Evolutionary conservation across 2,888 invertebrate species (phyloP).

Genomic region (Tipula vernalis): DNA sequence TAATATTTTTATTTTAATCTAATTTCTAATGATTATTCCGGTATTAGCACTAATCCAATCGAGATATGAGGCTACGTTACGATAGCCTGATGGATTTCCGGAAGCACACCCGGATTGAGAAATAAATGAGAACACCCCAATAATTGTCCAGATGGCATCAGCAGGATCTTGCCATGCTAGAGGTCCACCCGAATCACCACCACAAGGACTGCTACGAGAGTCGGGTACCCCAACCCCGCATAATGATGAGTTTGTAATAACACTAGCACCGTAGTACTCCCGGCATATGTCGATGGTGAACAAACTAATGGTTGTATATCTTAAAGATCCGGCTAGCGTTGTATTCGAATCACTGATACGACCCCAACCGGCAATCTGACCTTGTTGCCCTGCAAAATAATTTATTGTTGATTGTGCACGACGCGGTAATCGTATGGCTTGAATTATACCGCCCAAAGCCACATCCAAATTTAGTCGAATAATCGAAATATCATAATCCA

Average conservation of each 20-base stretch:
- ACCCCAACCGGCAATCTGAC: not conserved
- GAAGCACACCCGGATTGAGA: conserved; percentile 16
- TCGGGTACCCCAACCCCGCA: conserved; percentile 16
- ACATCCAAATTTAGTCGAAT: not conserved
- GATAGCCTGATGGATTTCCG: conserved; percentile 18
- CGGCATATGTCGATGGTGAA: conserved; percentile 16
- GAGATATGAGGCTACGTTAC: conserved; percentile 16
- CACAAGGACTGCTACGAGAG: conserved; percentile 16
- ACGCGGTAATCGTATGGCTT: not conserved
- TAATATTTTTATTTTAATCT: not conserved
- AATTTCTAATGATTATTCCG: conserved; percentile 10
- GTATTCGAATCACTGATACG: not conserved
- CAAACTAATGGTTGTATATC: conserved; percentile 13
- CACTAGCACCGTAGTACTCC: conserved; percentile 14
- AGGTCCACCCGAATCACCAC: conserved; percentile 18
- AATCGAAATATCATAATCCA: not conserved
- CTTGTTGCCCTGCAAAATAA: not conserved
- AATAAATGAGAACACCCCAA: conserved; percentile 19
- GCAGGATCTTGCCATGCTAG: conserved; percentile 15
- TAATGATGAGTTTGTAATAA: conserved; percentile 16
- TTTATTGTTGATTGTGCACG: not conserved
- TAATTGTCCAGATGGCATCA: conserved; percentile 13
- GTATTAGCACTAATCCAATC: conserved; percentile 17
- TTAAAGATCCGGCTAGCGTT: not conserved
- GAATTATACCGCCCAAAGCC: not conserved